These are phyloP conservation scores for Macrochelys suwanniensis DNA, from an alignment of 2,797 vertebrate genomes.

Conservation along the genomic window DNA sequence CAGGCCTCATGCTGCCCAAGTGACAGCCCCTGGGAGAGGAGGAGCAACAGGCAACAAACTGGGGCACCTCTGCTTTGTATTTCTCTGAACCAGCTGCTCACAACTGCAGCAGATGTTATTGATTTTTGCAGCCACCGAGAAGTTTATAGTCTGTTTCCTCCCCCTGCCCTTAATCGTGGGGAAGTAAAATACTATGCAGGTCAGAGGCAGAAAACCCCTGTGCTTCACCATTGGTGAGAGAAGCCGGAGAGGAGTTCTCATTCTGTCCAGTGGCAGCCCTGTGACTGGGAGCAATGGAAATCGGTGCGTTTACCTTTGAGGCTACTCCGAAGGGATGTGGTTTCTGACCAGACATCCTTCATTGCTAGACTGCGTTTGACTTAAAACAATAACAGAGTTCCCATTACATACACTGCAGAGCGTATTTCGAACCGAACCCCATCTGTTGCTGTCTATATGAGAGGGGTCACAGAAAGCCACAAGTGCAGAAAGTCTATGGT, in stretches of 20 bases:
- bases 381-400: not conserved
- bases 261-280: not conserved
- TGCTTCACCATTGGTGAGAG: accelerated
- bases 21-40: not conserved
- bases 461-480: not conserved
- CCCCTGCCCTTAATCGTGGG: not conserved
- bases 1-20: not conserved
- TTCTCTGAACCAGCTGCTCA: not conserved
- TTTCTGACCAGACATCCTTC: not conserved
- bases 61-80: accelerated
- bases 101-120: not conserved
- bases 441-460: accelerated
- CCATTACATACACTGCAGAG: not conserved
- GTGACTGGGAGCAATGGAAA: not conserved
- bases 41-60: accelerated
- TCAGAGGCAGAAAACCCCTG: accelerated
- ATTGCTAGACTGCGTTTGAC: not conserved
- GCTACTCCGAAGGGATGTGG: accelerated
- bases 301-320: not conserved
- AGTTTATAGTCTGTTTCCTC: not conserved
- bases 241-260: accelerated
- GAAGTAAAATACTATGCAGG: accelerated
- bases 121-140: accelerated
- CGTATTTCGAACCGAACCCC: accelerated
- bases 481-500: not conserved